Evolutionary conservation across 2,797 vertebrate species (phyloP).

Genomic region (Gadopsis marmoratus): DNA sequence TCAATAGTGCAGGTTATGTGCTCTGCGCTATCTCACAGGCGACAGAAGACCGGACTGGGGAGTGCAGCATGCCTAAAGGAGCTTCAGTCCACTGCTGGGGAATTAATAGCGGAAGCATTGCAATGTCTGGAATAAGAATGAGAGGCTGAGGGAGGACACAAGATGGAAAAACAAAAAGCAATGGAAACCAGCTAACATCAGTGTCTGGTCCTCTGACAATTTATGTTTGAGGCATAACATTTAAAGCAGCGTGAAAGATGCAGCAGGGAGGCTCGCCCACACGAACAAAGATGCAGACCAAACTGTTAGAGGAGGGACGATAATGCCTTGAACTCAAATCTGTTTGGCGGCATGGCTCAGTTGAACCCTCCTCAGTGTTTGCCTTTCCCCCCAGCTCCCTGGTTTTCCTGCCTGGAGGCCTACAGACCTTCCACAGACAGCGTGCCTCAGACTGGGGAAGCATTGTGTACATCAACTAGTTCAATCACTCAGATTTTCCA

Average conservation of each 20-base stretch:
- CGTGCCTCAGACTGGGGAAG: slow-evolving; percentile 53
- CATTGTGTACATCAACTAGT: slow-evolving; percentile 46
- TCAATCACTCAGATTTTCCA: slow-evolving; percentile 40
- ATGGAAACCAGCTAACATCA: slow-evolving; percentile 53
- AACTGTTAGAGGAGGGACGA: slow-evolving; percentile 22
- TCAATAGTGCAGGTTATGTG: slow-evolving; percentile 70
- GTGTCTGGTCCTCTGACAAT: slow-evolving; percentile 55
- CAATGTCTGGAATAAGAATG: slow-evolving; percentile 66
- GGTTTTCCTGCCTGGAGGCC: slow-evolving; percentile 49
- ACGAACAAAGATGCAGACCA: slow-evolving; percentile 47
- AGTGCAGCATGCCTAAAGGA: slow-evolving; percentile 60
- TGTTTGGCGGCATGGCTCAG: slow-evolving; percentile 44
- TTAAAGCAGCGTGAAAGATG: slow-evolving; percentile 51
- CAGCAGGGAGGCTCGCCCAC: slow-evolving; percentile 45
- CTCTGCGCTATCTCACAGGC: slow-evolving; percentile 73
- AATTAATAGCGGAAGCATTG: slow-evolving; percentile 67
- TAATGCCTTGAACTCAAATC: slow-evolving; percentile 35
- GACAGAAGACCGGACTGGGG: slow-evolving; percentile 64
- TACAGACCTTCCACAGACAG: slow-evolving; percentile 36
- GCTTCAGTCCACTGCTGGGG: slow-evolving; percentile 52
- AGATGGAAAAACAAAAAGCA: slow-evolving; percentile 34
- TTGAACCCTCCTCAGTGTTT: slow-evolving; percentile 54
- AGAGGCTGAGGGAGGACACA: slow-evolving; percentile 62
- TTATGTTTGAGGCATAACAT: slow-evolving; percentile 58
- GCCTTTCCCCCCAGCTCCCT: slow-evolving; percentile 54